Evolutionary conservation across 2,113 vertebrate species (phyloP).

Genomic region (Capricornis sumatraensis): DNA sequence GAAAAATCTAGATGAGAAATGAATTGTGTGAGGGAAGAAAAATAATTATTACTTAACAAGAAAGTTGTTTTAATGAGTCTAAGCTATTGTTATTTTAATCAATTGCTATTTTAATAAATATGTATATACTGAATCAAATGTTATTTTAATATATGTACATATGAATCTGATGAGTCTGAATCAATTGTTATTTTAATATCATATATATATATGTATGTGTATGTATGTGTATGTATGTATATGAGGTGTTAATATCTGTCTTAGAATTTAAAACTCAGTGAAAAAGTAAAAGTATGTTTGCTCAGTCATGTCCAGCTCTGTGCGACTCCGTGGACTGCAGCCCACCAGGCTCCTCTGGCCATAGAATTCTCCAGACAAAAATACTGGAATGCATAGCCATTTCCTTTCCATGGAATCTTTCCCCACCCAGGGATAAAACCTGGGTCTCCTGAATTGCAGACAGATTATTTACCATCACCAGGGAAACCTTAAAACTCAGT

Average conservation of each 20-base stretch:
- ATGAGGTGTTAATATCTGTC: not conserved
- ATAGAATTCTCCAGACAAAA: not conserved
- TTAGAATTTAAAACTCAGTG: not conserved
- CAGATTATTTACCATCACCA: not conserved
- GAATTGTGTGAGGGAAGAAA: not conserved
- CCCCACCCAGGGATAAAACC: not conserved
- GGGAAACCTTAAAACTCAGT: not conserved
- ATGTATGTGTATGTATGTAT: not conserved
- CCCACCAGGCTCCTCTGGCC: not conserved
- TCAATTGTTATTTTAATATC: not conserved
- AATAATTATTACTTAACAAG: not conserved
- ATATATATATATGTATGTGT: fast-evolving
- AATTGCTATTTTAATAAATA: not conserved
- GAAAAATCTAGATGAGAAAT: not conserved
- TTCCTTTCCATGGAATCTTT: not conserved
- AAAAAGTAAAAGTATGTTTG: not conserved
- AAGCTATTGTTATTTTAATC: not conserved
- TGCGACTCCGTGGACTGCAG: fast-evolving
- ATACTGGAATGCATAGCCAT: not conserved
- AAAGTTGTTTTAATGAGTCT: not conserved
- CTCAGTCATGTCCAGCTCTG: not conserved
- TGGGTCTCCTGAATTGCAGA: not conserved
- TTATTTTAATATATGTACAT: not conserved
- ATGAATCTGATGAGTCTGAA: not conserved
- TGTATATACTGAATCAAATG: not conserved